A percentile compares a stretch with the other conserved stretches of the same genome.
Conservation (phyloP, 2,888 invertebrate genomes). For the Diaphora mendica region DNA sequence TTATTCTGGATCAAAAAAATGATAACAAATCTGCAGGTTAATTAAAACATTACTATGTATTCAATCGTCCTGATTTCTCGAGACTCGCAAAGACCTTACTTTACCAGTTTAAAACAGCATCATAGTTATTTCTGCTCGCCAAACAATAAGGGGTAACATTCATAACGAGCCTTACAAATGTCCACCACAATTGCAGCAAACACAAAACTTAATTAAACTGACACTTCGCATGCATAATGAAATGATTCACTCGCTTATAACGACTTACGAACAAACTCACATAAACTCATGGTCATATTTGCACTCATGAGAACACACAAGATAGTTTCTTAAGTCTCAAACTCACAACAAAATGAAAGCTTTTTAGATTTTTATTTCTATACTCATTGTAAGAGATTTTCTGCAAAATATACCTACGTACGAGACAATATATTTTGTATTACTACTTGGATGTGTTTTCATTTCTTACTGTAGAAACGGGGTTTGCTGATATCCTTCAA, state of each 20-base stretch:
- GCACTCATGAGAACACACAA: slow-evolving; percentile 6
- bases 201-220: slow-evolving; percentile 83
- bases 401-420: slow-evolving; percentile 25
- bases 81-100: slow-evolving; percentile 19
- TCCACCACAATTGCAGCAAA: slow-evolving; percentile 75
- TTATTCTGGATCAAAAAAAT: slow-evolving; percentile 39
- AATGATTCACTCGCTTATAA: slow-evolving; percentile 75
- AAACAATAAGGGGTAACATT: slow-evolving; percentile 67
- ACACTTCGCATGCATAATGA: slow-evolving; percentile 81
- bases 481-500: neutral
- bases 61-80: slow-evolving; percentile 40
- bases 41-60: slow-evolving; percentile 35
- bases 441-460: neutral
- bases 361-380: slow-evolving; percentile 26
- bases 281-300: slow-evolving; percentile 16
- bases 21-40: slow-evolving; percentile 25
- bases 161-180: slow-evolving; percentile 73
- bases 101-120: slow-evolving; percentile 61
- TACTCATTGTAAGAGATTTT: slow-evolving; percentile 36
- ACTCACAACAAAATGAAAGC: slow-evolving; percentile 36
- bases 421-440: slow-evolving; percentile 1
- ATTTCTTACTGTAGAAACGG: neutral
- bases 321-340: slow-evolving; percentile 47
- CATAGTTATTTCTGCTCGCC: slow-evolving; percentile 72
- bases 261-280: slow-evolving; percentile 34